phyloP scores from a whole-genome alignment of 37 sponge, comb jelly and placozoan species.

The Haliclona indistincta region DNA sequence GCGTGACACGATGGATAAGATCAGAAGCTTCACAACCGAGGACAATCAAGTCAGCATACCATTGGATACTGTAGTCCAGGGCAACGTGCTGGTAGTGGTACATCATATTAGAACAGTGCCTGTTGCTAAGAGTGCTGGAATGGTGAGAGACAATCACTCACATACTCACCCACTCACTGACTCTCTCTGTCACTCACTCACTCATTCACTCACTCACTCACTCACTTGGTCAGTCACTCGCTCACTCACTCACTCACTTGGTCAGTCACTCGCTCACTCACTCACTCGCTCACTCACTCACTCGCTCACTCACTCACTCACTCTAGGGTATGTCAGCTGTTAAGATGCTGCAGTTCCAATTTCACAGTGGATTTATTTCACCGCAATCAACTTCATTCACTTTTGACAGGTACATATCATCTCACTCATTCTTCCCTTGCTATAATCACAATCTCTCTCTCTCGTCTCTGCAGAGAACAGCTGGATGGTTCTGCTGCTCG shows the following conservation, averaged over 20 bases:
- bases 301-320: neutral
- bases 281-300: neutral
- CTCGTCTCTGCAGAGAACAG: constrained; percentile 27
- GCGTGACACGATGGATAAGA: constrained; percentile 49
- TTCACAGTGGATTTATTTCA: constrained; percentile 84
- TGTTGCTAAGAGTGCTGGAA: constrained; percentile 16
- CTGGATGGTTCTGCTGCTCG: constrained; percentile 56
- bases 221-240: neutral
- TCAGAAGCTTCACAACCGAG: constrained; percentile 40
- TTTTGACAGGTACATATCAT: constrained; percentile 51
- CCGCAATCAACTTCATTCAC: constrained; percentile 20
- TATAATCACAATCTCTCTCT: neutral
- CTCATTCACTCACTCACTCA: neutral
- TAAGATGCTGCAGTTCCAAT: constrained; percentile 82
- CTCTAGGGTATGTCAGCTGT: constrained; percentile 84
- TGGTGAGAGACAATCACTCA: constrained; percentile 46
- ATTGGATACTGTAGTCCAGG: constrained; percentile 29
- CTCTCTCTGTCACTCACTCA: neutral
- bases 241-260: too few species aligned
- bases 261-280: too few species aligned
- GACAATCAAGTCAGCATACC: constrained; percentile 50
- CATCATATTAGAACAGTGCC: constrained; percentile 65
- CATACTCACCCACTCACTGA: too few species aligned
- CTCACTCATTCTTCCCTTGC: too few species aligned
- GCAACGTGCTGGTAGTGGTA: constrained; percentile 53